A percentile compares a stretch with the other conserved stretches of the same genome.
Conservation (phyloP, 1,140 invertebrate species). For the Drosophila rufa region DNA sequence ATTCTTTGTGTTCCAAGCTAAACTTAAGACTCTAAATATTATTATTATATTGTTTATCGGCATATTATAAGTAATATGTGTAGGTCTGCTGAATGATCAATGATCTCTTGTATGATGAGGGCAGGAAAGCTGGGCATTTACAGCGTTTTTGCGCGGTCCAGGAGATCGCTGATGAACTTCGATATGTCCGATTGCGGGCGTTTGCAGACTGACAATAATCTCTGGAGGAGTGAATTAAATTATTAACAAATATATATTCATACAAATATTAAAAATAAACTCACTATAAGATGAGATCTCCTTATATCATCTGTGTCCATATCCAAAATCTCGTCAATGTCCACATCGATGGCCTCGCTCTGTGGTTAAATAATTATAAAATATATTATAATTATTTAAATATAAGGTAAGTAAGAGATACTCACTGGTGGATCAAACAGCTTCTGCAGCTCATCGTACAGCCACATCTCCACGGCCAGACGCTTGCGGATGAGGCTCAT, state of each 20-base stretch:
- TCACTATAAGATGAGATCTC: slow-evolving; percentile 92
- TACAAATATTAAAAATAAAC: slow-evolving; percentile 43
- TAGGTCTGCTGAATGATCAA: slow-evolving; percentile 60
- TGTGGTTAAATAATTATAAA: slow-evolving; percentile 24
- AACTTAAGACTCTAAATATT: slow-evolving; percentile 67
- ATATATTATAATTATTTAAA: not conserved
- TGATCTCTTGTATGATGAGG: slow-evolving; percentile 20
- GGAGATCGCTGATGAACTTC: slow-evolving; percentile 95
- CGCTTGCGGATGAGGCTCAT: slow-evolving; percentile 98
- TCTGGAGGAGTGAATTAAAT: too few relatives aligned
- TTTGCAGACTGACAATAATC: slow-evolving; percentile 92
- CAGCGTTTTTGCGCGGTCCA: slow-evolving; percentile 95
- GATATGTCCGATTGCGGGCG: slow-evolving; percentile 94
- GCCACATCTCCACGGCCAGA: slow-evolving; percentile 98
- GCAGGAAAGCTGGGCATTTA: slow-evolving; percentile 70
- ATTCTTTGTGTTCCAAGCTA: slow-evolving; percentile 63
- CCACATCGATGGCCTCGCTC: slow-evolving; percentile 93
- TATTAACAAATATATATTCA: too few relatives aligned
- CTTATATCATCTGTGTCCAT: slow-evolving; percentile 95
- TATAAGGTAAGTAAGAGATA: slow-evolving; percentile 31
- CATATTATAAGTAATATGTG: slow-evolving; percentile 50
- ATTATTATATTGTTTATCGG: slow-evolving; percentile 57
- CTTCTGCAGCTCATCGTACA: slow-evolving; percentile 97
- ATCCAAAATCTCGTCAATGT: slow-evolving; percentile 96
- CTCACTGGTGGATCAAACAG: slow-evolving; percentile 93